Evolutionary conservation across 2,113 vertebrate species (phyloP), one percentile per base, ranked within the genome.

Genomic region (Cheilinus undulatus): DNA sequence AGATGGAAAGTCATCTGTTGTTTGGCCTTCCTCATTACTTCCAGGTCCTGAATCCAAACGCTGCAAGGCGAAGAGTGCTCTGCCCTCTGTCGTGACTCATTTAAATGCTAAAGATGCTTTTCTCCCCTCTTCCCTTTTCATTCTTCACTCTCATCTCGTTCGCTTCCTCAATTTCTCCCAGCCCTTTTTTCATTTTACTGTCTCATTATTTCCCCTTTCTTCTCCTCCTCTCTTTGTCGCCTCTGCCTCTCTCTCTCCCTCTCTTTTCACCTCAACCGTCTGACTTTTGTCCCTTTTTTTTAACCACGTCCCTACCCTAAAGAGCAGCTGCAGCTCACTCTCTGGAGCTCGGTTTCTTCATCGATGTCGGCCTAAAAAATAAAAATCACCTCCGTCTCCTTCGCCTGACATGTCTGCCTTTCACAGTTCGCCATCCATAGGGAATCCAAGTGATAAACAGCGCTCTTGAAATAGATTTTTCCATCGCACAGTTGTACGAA

Each of bases 51-150:
- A 80, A 83, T 90, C 73, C 62, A 69, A 84, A 82, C 34, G 75
- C 61, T 72, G 69, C 24, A 0, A 77, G 54, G 57, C 53, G 56
- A 80, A 70, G 65, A 72, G 66, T 68, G 73, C 14, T 56, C 69
- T 82, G 85, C 75, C 77, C 84, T 87, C 85, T 73, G 80, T 30
- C 68, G 23, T 76, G 76, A 80, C 78, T 90, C 80, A 90, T 90
- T 89, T 86, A 84, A 84, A 90, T 86, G 74, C 85, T 78, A 80
- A 77, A 65, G 76, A 76, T 68, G 53, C 51, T 77, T 71, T 54
- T 73, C 73, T 77, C 34, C 27, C 54, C 69, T 75, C 51, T 40
- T 69, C 40, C 53, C 49, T 75, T 45, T 53, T 69, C 59, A 68
- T 68, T 80, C 78, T 72, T 73, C 50, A 51, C 68, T 56, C 73